phyloP scores from a whole-genome alignment of 2,797 vertebrate species.

The Uromys caudimaculatus region DNA sequence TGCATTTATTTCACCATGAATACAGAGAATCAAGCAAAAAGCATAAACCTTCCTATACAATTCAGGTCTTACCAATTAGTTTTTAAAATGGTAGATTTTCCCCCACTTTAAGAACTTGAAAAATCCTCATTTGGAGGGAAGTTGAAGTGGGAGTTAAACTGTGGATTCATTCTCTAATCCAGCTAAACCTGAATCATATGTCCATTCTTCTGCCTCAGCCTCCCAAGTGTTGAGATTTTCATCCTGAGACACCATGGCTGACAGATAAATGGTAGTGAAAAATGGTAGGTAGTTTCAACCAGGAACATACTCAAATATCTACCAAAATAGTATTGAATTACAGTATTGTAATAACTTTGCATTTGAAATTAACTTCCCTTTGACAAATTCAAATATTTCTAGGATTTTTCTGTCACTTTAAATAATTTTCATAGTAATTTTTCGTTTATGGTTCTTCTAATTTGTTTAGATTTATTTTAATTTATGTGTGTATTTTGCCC shows the following conservation, averaged over 20 bases:
- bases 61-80: neutral
- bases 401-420: neutral
- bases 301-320: neutral
- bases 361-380: neutral
- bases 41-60: neutral
- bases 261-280: no score
- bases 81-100: neutral
- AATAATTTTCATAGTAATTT: neutral
- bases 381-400: neutral
- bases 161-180: neutral
- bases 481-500: neutral
- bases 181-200: neutral
- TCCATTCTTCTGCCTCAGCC: neutral
- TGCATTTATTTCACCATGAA: conserved; percentile 18
- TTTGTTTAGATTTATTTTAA: neutral
- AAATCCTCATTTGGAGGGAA: neutral
- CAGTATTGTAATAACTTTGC: neutral
- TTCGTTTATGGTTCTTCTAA: neutral
- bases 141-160: neutral
- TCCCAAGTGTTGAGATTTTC: neutral
- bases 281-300: neutral
- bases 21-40: conserved; percentile 37
- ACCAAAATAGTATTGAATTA: neutral
- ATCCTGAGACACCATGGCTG: neutral
- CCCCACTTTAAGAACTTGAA: neutral